Percentiles rank a stretch among this genome's conserved stretches.
Conservation (phyloP, 2,113 vertebrate species). For the Archocentrus centrarchus region DNA sequence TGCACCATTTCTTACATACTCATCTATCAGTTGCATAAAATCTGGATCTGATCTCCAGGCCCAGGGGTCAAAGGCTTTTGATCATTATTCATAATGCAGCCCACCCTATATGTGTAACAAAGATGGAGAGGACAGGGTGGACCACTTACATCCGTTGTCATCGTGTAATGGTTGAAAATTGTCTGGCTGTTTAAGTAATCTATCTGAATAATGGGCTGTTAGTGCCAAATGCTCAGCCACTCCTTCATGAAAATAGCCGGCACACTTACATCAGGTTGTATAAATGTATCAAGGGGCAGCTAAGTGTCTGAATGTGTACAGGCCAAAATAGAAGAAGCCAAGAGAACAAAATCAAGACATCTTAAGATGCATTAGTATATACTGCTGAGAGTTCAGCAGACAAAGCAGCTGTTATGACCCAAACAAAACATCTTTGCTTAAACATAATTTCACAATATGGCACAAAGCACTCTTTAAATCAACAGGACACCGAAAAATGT, state of each 20-base stretch:
- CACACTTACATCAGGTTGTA: constrained; percentile 20
- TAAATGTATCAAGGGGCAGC: constrained; percentile 18
- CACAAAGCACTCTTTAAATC: constrained; percentile 66
- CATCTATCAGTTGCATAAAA: constrained; percentile 54
- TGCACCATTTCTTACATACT: constrained; percentile 35
- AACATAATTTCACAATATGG: constrained; percentile 56
- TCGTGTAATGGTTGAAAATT: constrained; percentile 39
- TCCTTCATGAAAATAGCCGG: constrained; percentile 22
- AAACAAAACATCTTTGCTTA: constrained; percentile 67
- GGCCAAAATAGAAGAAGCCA: constrained; percentile 29
- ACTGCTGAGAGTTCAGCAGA: constrained; percentile 20
- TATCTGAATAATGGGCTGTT: constrained; percentile 29
- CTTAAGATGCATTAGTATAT: constrained; percentile 26
- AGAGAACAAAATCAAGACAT: constrained; percentile 30
- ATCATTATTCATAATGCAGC: constrained; percentile 44
- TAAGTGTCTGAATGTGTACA: constrained; percentile 28
- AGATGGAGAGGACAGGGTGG: constrained; percentile 8
- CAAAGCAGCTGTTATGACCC: constrained; percentile 38
- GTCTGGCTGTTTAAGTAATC: constrained; percentile 25
- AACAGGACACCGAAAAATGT: constrained; percentile 1
- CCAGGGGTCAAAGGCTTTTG: constrained; percentile 29
- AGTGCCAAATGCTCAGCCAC: constrained; percentile 39
- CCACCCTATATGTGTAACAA: constrained; percentile 27
- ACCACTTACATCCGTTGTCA: constrained; percentile 46
- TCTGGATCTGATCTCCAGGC: constrained; percentile 24